phyloP scores from a whole-genome alignment of 2,888 invertebrate genomes.

The Tetramorium bicarinatum region DNA sequence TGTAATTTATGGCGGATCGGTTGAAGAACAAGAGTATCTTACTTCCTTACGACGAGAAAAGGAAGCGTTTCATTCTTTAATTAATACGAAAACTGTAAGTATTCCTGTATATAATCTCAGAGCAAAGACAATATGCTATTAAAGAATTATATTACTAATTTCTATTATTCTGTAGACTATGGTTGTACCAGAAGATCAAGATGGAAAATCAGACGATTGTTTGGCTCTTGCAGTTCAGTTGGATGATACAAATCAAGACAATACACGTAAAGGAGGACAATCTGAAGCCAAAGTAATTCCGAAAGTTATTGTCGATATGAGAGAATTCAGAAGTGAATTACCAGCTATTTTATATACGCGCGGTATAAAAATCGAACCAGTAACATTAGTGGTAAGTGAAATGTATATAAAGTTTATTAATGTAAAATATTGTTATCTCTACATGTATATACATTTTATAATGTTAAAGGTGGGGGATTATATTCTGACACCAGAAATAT shows the following conservation, averaged over 20 bases:
- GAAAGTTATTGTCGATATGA: constrained; percentile 96
- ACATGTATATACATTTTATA: not conserved
- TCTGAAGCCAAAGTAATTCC: constrained; percentile 65
- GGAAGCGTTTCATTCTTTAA: constrained; percentile 96
- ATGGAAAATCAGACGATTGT: constrained; percentile 92
- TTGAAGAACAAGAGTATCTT: constrained; percentile 98
- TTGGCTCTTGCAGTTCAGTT: constrained; percentile 84
- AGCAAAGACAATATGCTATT: not conserved
- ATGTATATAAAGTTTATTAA: not conserved
- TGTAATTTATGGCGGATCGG: constrained; percentile 95
- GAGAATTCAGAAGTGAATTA: constrained; percentile 98
- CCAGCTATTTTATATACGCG: constrained; percentile 97
- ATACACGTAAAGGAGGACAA: constrained; percentile 90
- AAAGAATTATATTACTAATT: not conserved
- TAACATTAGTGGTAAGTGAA: constrained; percentile 91
- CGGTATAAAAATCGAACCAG: constrained; percentile 96
- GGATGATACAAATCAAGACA: constrained; percentile 81
- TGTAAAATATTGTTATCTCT: not conserved
- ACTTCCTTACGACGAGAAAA: constrained; percentile 96
- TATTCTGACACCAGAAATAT: constrained; percentile 97
- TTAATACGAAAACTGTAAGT: constrained; percentile 95
- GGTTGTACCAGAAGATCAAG: constrained; percentile 95
- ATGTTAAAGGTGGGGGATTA: constrained; percentile 96
- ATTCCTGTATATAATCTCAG: not conserved
- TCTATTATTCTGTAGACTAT: constrained; percentile 88